These are phyloP conservation scores for Diarsia brunnea DNA, from an alignment of 2,888 invertebrate genomes.

Conservation along the genomic window DNA sequence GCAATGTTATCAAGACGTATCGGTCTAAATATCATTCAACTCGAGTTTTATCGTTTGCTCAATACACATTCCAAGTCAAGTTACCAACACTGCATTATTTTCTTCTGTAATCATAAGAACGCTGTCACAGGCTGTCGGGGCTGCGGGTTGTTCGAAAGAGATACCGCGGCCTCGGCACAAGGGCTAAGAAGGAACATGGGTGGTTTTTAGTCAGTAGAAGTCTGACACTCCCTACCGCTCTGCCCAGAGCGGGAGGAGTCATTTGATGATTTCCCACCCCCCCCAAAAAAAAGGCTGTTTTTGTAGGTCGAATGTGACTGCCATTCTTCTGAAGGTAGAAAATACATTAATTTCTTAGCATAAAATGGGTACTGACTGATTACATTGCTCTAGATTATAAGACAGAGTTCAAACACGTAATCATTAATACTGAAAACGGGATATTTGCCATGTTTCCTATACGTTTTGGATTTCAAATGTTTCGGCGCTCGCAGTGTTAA, in stretches of 20 bases:
- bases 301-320: background rate
- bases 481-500: no score
- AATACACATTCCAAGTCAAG: slow-evolving; percentile 15
- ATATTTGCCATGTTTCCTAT: no score
- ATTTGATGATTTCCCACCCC: no score
- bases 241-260: no score
- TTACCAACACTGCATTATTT: background rate
- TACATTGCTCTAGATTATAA: background rate
- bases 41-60: slow-evolving; percentile 22
- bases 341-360: background rate
- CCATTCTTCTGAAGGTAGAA: background rate
- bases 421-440: no score
- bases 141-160: no score
- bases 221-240: no score
- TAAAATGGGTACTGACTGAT: background rate
- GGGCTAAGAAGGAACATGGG: no score
- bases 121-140: background rate
- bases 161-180: no score
- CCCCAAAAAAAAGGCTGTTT: no score
- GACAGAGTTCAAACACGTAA: background rate
- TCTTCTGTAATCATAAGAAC: background rate
- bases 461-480: no score
- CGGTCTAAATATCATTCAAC: slow-evolving; percentile 32
- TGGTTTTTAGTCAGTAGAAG: no score
- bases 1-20: slow-evolving; percentile 43